Conservation (phyloP, 2,888 invertebrate species). For the Chorisops tibialis region DNA sequence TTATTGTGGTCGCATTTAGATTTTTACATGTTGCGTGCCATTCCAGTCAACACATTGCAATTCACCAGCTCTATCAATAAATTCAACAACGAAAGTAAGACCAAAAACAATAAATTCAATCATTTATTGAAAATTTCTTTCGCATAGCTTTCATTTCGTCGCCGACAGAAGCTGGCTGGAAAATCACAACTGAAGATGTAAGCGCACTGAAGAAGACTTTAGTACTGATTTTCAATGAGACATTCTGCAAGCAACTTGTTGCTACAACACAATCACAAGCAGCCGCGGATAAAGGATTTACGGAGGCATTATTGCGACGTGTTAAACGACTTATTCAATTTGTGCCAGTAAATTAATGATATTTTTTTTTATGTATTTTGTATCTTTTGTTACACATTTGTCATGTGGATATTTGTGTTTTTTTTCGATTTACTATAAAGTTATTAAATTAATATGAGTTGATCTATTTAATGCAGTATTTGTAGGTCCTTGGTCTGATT, state of each 20-base stretch:
- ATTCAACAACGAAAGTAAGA: constrained; percentile 27
- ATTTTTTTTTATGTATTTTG: not conserved
- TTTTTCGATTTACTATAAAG: not conserved
- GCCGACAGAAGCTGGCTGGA: constrained; percentile 56
- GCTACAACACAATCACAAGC: constrained; percentile 66
- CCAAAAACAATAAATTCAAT: not conserved
- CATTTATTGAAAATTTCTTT: not conserved
- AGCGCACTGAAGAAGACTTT: constrained; percentile 68
- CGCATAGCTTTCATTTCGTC: constrained; percentile 49
- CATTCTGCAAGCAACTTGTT: constrained; percentile 70
- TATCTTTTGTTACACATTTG: not conserved
- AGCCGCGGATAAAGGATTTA: constrained; percentile 64
- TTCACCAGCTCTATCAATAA: constrained; percentile 35
- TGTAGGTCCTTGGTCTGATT: too few species aligned
- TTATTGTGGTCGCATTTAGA: constrained; percentile 76
- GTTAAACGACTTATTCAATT: constrained; percentile 79
- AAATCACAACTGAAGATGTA: constrained; percentile 61
- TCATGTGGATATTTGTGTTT: not conserved
- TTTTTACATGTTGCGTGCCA: constrained; percentile 64
- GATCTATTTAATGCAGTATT: too few species aligned
- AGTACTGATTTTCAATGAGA: constrained; percentile 71
- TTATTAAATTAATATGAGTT: too few species aligned
- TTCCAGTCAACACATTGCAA: constrained; percentile 51
- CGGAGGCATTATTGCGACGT: constrained; percentile 71
- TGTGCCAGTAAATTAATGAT: constrained; percentile 58